Conservation (phyloP, 2,113 vertebrate species). For the Oenanthe oenanthe region DNA sequence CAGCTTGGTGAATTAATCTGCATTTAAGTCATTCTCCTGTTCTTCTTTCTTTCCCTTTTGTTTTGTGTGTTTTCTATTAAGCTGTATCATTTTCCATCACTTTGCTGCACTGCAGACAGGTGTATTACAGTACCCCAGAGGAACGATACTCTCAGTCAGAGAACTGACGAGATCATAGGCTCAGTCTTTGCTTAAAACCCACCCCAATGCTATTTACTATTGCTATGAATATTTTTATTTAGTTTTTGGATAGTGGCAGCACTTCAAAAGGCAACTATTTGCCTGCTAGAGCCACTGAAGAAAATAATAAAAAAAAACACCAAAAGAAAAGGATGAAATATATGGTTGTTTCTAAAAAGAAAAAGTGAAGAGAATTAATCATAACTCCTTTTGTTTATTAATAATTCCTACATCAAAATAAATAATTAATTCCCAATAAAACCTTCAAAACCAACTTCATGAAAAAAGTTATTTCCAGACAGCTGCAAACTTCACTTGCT, state of each 20-base stretch:
- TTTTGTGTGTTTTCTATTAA: not conserved
- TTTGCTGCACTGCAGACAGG: not conserved
- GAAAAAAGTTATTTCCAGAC: not conserved
- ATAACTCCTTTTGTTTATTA: not conserved
- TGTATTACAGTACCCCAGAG: not conserved
- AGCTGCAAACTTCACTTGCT: not conserved
- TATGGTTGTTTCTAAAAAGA: not conserved
- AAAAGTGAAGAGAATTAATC: not conserved
- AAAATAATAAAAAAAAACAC: not conserved
- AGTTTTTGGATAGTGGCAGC: not conserved
- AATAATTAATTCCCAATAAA: not conserved
- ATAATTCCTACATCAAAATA: not conserved
- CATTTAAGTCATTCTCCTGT: not conserved
- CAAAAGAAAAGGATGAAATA: not conserved
- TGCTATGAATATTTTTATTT: not conserved
- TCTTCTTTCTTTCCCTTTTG: fast-evolving
- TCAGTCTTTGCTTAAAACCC: not conserved
- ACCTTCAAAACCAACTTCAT: not conserved
- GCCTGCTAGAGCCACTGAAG: not conserved
- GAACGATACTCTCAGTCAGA: not conserved
- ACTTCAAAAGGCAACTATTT: not conserved
- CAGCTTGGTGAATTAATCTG: fast-evolving
- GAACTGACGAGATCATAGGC: not conserved
- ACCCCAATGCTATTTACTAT: not conserved
- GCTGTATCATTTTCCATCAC: not conserved